Base-by-base conservation (phyloP, 2,113 vertebrate genomes). In the Podarcis raffonei region DNA sequence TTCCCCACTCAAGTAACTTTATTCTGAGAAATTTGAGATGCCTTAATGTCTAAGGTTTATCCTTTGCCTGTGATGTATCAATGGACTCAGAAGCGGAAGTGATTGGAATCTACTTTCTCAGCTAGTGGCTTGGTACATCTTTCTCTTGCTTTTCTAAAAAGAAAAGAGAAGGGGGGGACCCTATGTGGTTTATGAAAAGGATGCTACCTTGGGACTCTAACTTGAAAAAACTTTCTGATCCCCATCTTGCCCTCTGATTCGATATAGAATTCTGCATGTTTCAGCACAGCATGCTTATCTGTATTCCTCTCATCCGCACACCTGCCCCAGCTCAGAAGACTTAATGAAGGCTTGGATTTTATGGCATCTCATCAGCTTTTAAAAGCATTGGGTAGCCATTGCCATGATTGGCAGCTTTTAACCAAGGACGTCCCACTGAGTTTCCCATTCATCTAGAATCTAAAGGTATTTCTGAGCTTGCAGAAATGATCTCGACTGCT, bases 361-460 rank as follows among this genome's bases (percentile, higher is more conserved):
- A 15, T 53, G 20, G 48, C 13, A 35, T 23, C 30, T 37, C 62
- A 65, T 18, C 20, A 76, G 32, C n/a, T 16, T 32, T 13, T 78
- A 32, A 81, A 81, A 92, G 82, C 3, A 30, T 23, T 83, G 42
- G 23, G 15, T 2, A 3, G 1, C 3, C 59, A 42, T n/a, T 69
- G 59, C 3, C 48, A 2, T 30, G 68, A 69, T 4, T 77, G 87
- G 80, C 8, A 90, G 6, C 0, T 62, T 65, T 39, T 83, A 87
- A n/a, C 7, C 16, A 2, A 0, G 16, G 37, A 1, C 25, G 7
- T 81, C 81, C 85, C 76, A 71, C 42, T 35, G 59, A 82, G 4
- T 2, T 23, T 90, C 83, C 90, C 39, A 81, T 89, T 89, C 62
- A 35, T 53, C 83, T 66, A 23, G 7, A 22, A 27, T 48, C 75